Evolutionary conservation across 2,888 invertebrate genomes (phyloP).

Genomic region (Lobophora halterata): DNA sequence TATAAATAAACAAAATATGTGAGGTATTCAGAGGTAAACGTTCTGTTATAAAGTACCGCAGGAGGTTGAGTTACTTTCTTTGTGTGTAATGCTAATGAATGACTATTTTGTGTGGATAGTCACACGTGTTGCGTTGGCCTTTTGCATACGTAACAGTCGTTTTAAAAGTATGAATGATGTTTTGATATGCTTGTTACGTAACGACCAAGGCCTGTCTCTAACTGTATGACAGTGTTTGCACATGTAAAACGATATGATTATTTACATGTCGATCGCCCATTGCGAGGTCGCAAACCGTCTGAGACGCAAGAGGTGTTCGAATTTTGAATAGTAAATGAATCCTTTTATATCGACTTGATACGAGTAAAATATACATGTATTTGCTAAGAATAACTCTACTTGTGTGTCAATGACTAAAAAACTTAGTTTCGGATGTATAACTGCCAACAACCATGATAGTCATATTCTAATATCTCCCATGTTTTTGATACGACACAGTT

Average conservation of each 20-base stretch:
- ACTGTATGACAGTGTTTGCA: constrained; percentile 10
- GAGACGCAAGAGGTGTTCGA: too few species aligned
- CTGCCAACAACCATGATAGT: too few species aligned
- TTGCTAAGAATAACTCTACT: too few species aligned
- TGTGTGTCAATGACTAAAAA: too few species aligned
- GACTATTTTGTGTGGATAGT: constrained; percentile 23
- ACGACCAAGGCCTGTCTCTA: constrained; percentile 26
- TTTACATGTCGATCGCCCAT: too few species aligned
- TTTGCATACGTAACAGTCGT: constrained; percentile 22
- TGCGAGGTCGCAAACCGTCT: too few species aligned
- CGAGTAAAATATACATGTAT: too few species aligned
- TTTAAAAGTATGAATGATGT: constrained; percentile 29
- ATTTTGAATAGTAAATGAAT: too few species aligned
- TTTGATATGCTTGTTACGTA: constrained; percentile 28
- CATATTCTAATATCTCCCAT: too few species aligned
- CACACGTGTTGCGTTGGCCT: constrained; percentile 25
- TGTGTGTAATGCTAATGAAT: constrained; percentile 23
- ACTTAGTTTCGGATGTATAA: too few species aligned
- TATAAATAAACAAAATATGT: constrained; percentile 58
- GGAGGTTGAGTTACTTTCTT: constrained; percentile 32
- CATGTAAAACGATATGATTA: constrained; percentile 34
- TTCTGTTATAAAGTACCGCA: constrained; percentile 40
- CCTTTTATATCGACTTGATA: too few species aligned
- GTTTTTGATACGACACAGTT: too few species aligned
- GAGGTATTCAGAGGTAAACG: constrained; percentile 53